Base-by-base conservation (phyloP, 2,113 vertebrate genomes). In the Circaetus cinerascens region DNA sequence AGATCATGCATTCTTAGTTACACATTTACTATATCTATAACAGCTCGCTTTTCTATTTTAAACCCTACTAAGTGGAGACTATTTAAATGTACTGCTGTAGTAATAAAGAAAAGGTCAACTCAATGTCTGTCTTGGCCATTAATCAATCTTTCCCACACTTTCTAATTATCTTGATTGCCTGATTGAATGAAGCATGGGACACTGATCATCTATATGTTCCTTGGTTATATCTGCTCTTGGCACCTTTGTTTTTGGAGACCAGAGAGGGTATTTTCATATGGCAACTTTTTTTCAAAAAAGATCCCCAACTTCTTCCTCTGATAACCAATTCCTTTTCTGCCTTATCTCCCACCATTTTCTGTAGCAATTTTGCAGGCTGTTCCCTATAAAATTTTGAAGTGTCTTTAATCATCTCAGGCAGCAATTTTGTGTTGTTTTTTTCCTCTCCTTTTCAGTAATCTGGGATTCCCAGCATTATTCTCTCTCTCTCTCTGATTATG, bases 151-250 rank as follows among this genome's bases (percentile, higher is more conserved):
- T 91, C 71, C 76, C 55, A 90, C 96, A 95, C 87, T 82, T 96
- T 93, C 91, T 97, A 96, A 97, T 97, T 97, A 97, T 89, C 96
- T 87, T 97, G 95, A 97, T 95, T 97, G 92, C 86, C 93, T 95
- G 84, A 95, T 74, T 93, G 96, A 98, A 94, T 93, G 89, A 96
- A 96, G 89, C 79, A 69, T 82, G 82, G 89, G 90, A 96, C 90
- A 96, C 75, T 76, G 95, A 96, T 96, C 81, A 91, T 69, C 89
- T 97, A 30, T 96, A 88, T 48, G n/a, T 96, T 95, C 60, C 53
- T 78, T 74, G 22, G 76, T 68, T 90, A n/a, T 90, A 79, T 73
- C 83, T 95, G 75, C 73, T 92, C 46, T 78, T 82, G 43, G 45
- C 36, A 81, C 17, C 40, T n/a, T 68, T 55, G 55, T 72, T 83